Conservation (phyloP, 1,140 invertebrate genomes). For the Bombus waltoni region DNA sequence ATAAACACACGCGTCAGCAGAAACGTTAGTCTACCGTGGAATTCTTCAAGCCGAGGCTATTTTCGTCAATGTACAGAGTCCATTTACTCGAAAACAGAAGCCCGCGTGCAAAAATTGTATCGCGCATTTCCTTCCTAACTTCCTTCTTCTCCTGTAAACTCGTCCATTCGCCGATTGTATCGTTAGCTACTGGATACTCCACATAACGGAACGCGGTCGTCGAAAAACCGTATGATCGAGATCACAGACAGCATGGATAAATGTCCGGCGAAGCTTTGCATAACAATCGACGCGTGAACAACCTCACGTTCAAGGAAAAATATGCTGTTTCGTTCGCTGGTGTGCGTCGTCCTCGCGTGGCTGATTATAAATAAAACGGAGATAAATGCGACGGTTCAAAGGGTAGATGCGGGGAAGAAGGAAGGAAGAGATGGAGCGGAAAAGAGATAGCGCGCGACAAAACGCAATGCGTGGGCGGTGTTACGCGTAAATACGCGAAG, state of each 20-base stretch:
- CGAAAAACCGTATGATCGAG: neutral
- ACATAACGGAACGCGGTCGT: neutral
- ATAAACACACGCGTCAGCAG: neutral
- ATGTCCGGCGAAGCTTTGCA: neutral
- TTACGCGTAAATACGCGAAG: neutral
- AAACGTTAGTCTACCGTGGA: neutral
- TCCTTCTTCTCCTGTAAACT: neutral
- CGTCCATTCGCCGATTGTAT: neutral
- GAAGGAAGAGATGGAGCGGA: conserved; percentile 43
- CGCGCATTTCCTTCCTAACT: neutral
- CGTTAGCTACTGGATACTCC: neutral
- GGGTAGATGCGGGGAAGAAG: conserved; percentile 29
- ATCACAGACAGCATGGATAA: neutral
- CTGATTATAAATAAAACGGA: conserved; percentile 35
- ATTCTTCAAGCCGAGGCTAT: neutral
- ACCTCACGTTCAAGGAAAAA: conserved; percentile 26
- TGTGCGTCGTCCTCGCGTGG: conserved; percentile 20
- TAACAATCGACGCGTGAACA: conserved; percentile 37
- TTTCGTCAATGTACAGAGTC: neutral
- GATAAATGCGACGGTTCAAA: conserved; percentile 34
- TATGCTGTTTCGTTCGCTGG: neutral
- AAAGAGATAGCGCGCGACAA: conserved; percentile 23
- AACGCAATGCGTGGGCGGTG: conserved; percentile 36
- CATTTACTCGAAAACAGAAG: neutral
- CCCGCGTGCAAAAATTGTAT: neutral